A percentile compares a stretch with the other conserved stretches of the same genome.
phyloP scores from a whole-genome alignment of 2,113 vertebrate species.

The Phyllostomus discolor region DNA sequence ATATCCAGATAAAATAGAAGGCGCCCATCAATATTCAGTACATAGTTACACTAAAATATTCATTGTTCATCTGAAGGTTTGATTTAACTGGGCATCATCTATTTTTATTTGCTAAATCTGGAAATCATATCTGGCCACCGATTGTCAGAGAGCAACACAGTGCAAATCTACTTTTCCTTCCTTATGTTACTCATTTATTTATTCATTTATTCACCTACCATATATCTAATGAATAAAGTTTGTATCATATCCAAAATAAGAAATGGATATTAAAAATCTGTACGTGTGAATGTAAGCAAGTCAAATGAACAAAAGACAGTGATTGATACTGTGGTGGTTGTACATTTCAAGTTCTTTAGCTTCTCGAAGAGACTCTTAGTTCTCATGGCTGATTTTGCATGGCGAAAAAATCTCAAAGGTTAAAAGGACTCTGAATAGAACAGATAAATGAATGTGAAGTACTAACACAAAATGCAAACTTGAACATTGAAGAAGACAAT shows the following conservation, averaged over 20 bases:
- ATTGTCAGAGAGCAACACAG: background rate
- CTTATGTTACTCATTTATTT: background rate
- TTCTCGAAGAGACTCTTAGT: background rate
- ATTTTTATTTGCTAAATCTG: background rate
- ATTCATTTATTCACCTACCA: background rate
- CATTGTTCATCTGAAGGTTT: conserved; percentile 1
- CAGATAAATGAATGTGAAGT: background rate
- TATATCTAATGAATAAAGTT: background rate
- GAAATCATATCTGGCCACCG: background rate
- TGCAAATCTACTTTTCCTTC: background rate
- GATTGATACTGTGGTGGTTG: background rate
- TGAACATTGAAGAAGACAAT: background rate
- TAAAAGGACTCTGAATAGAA: background rate
- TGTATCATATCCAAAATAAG: background rate
- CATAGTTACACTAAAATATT: background rate
- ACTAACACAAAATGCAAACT: background rate
- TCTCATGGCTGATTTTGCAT: background rate
- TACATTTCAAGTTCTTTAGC: background rate
- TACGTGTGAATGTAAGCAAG: background rate
- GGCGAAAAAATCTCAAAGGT: background rate
- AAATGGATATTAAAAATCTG: background rate
- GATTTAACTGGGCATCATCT: background rate
- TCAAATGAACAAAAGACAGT: background rate
- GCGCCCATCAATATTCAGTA: background rate
- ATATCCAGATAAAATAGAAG: background rate